Evolutionary conservation across 2,797 vertebrate genomes (phyloP).

Genomic region (Lepus townsendii): DNA sequence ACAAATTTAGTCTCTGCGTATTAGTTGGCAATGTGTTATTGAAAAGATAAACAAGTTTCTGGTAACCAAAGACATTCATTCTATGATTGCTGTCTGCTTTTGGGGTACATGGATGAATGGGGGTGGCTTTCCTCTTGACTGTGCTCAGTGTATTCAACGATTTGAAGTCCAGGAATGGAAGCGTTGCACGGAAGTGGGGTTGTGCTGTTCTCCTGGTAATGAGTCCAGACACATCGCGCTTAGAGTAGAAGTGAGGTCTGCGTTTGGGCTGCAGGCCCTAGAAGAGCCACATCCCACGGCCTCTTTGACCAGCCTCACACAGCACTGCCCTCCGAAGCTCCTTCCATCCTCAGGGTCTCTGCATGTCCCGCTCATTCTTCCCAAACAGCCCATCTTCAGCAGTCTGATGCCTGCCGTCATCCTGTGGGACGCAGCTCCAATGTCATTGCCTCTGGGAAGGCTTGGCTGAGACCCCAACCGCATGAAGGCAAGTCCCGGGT

Average conservation of each 20-base stretch:
- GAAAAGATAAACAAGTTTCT: conserved; percentile 60
- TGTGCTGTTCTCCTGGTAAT: neutral
- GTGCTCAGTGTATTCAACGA: neutral
- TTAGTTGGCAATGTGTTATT: conserved; percentile 50
- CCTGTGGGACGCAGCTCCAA: neutral
- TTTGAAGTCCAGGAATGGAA: conserved; percentile 49
- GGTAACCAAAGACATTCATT: conserved; percentile 63
- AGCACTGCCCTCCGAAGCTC: neutral
- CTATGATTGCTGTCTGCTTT: conserved; percentile 55
- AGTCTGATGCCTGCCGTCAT: neutral
- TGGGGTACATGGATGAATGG: conserved; percentile 36
- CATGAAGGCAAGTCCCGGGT: neutral
- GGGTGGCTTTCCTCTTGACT: conserved; percentile 53
- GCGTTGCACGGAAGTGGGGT: neutral
- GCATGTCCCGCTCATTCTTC: neutral
- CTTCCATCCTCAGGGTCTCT: neutral
- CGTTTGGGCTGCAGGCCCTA: neutral
- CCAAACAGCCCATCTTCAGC: neutral
- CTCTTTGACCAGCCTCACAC: neutral
- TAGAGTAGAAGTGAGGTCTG: neutral
- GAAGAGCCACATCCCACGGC: too few species aligned
- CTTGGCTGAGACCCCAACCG: neutral
- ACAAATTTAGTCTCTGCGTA: conserved; percentile 36
- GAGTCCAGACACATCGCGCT: neutral
- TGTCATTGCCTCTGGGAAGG: neutral